Base-by-base conservation (phyloP, 2,888 invertebrate genomes). In the Chelonus formosanus region DNA sequence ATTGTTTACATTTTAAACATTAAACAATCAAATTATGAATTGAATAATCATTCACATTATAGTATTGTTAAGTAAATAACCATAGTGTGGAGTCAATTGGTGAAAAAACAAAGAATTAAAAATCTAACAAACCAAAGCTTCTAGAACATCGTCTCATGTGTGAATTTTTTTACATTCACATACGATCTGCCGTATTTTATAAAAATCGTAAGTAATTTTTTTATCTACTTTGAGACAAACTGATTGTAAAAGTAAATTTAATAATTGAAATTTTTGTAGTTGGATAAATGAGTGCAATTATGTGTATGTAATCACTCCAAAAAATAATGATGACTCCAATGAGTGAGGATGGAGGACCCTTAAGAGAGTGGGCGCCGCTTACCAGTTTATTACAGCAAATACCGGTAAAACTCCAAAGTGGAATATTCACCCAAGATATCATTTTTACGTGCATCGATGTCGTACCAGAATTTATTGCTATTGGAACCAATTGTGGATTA, bases 401-500 rank as follows among this genome's bases (percentile, higher is more conserved):
- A 75, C 95, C 95, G 34, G 85, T 89, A 58, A 90, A 90, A 77
- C 88, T 90, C 65, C 91, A 92, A 81, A 90, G 86, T 77, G 93
- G 94, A 3, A 84, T 95, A 73, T 93, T 93, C 83, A 89, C 90
- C 8, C 89, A 89, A 77, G 91, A 94, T 80, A 85, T 95, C 52
- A 87, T 85, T 81, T 86, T 95, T 67, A 96, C 95, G 1, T 94
- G 94, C 79, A 87, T 96, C 48, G 94, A 94, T 85, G 92, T 89
- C n/a, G 88, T 93, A 50, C 88, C 89, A 20, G 92, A 94, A 75
- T 95, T 91, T 81, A 88, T 96, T 71, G 95, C 92, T 1, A 83
- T 96, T 63, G 96, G 96, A 2, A 94, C 93, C 2, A 95, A 94
- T 85, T 89, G 91, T 20, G 96, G 96, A 3, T 85, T 94, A 63